Conservation (phyloP, 2,113 vertebrate genomes). For the Podarcis muralis region DNA sequence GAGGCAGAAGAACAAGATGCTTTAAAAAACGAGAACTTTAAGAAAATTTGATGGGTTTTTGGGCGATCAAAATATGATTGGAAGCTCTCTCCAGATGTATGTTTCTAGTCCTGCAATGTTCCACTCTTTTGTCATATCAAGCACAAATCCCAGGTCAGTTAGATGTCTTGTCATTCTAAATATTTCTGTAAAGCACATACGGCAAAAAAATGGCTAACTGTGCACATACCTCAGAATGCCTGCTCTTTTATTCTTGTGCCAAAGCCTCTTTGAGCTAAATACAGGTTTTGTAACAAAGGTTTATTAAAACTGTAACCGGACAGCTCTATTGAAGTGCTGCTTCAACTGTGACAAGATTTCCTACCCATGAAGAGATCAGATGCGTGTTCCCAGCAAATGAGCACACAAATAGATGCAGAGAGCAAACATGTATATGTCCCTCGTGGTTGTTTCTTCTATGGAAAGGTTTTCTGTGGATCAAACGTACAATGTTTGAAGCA, state of each 20-base stretch:
- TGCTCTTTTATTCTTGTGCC: constrained; percentile 62
- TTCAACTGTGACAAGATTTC: neutral
- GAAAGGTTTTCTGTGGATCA: neutral
- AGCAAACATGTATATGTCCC: neutral
- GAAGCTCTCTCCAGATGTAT: neutral
- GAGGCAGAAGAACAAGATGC: neutral
- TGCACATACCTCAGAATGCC: constrained; percentile 26
- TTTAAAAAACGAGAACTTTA: neutral
- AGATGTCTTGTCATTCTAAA: constrained; percentile 16
- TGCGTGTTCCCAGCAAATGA: neutral
- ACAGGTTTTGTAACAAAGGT: constrained; percentile 38
- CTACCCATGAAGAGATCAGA: neutral
- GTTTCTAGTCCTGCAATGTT: accelerated
- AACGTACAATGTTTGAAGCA: neutral
- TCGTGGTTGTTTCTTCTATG: neutral
- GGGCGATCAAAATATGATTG: neutral
- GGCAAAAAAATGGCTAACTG: constrained; percentile 29
- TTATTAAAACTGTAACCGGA: constrained; percentile 6
- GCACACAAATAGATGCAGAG: neutral
- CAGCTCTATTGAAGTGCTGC: neutral
- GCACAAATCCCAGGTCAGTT: neutral
- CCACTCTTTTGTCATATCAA: accelerated
- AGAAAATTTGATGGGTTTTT: neutral
- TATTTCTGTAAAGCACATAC: constrained; percentile 8
- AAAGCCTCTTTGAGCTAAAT: constrained; percentile 68